A percentile compares a stretch with the other conserved stretches of the same genome.
Conservation (phyloP, 2,888 invertebrate genomes). For the Timandra comae region DNA sequence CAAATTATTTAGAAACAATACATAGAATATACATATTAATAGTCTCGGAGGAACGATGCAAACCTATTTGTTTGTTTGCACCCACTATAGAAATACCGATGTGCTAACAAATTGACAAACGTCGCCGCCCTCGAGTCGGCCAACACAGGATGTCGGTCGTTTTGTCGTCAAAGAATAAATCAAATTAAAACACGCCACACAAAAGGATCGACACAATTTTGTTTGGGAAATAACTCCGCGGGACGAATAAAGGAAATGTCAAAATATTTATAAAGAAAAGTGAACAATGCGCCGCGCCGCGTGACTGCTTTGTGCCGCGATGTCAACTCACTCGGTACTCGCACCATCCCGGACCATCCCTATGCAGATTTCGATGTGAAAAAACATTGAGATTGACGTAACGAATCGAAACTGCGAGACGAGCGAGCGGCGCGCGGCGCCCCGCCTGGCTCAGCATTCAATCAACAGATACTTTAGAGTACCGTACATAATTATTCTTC, state of each 20-base stretch:
- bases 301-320: constrained; percentile 58
- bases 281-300: constrained; percentile 60
- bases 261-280: constrained; percentile 76
- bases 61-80: constrained; percentile 60
- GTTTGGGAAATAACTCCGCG: constrained; percentile 64
- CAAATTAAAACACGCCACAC: constrained; percentile 69
- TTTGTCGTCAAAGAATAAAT: constrained; percentile 70
- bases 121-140: constrained; percentile 42
- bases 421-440: constrained; percentile 42
- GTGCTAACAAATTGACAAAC: constrained; percentile 71
- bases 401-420: constrained; percentile 54
- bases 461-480: constrained; percentile 53
- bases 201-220: constrained; percentile 68
- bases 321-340: constrained; percentile 69
- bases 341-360: too few relatives aligned
- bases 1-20: constrained; percentile 44
- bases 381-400: constrained; percentile 71
- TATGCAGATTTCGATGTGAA: constrained; percentile 66
- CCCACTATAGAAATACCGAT: constrained; percentile 57
- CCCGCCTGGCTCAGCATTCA: constrained; percentile 56
- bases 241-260: constrained; percentile 70
- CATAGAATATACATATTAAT: constrained; percentile 15
- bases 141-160: constrained; percentile 62
- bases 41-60: constrained; percentile 36
- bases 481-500: constrained; percentile 72